Conservation (phyloP, 2,797 vertebrate genomes). For the Miichthys miiuy region DNA sequence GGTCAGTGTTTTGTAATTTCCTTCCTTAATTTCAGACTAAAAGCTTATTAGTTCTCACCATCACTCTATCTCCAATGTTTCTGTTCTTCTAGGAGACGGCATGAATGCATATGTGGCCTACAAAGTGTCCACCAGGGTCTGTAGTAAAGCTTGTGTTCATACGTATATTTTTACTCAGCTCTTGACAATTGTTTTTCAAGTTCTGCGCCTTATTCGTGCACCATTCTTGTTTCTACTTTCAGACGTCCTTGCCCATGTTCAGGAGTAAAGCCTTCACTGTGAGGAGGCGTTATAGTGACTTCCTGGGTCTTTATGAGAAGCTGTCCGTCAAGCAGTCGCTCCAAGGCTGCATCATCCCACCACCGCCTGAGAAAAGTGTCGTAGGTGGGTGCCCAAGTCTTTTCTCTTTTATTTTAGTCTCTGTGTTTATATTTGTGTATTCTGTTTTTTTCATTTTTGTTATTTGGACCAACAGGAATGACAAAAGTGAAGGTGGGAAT, state of each 20-base stretch:
- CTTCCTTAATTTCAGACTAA: neutral
- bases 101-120: conserved; percentile 98
- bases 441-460: neutral
- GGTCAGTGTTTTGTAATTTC: conserved; percentile 84
- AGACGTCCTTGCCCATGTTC: conserved; percentile 95
- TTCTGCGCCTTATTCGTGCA: neutral
- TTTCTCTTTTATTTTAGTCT: neutral
- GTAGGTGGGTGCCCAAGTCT: conserved; percentile 84
- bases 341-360: conserved; percentile 93
- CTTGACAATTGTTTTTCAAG: neutral
- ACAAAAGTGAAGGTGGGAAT: conserved; percentile 99
- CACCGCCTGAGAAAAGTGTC: conserved; percentile 95
- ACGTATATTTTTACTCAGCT: neutral
- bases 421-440: neutral
- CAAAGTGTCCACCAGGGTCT: conserved; percentile 96
- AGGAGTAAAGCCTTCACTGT: conserved; percentile 92
- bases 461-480: conserved; percentile 88
- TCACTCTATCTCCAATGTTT: conserved; percentile 32
- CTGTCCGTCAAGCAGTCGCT: conserved; percentile 93
- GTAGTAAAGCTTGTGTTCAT: conserved; percentile 49
- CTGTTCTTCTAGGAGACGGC: conserved; percentile 89
- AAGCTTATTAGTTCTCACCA: neutral
- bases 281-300: conserved; percentile 97
- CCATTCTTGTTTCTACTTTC: conserved; percentile 26
- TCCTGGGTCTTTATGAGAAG: conserved; percentile 96